Evolutionary conservation across 2,113 vertebrate genomes (phyloP).

Genomic region (Amazona guildingii): DNA sequence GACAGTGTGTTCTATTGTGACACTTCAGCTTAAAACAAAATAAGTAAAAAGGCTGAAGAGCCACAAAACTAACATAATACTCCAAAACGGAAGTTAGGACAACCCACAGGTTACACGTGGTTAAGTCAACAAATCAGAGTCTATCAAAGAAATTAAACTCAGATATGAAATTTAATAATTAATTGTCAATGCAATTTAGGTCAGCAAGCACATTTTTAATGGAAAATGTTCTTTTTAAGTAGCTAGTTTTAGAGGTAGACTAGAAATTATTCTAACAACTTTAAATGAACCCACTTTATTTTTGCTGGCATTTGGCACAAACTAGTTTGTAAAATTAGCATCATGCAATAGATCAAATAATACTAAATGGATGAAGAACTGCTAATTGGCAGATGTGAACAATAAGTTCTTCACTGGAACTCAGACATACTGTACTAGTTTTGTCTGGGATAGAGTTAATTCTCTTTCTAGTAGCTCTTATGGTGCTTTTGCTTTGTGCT

Average conservation of each 20-base stretch:
- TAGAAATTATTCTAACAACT: not conserved
- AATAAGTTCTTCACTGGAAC: not conserved
- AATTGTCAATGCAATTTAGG: not conserved
- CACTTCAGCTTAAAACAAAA: not conserved
- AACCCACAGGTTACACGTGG: not conserved
- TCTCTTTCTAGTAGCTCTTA: not conserved
- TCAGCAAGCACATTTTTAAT: not conserved
- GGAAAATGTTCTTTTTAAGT: not conserved
- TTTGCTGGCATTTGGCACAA: not conserved
- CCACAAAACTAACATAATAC: not conserved
- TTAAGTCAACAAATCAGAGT: not conserved
- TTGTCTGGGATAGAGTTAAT: not conserved
- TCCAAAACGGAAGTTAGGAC: not conserved
- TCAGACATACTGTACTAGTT: not conserved
- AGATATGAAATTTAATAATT: not conserved
- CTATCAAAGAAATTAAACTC: not conserved
- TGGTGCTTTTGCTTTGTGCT: not conserved
- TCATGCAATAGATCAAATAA: not conserved
- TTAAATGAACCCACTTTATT: not conserved
- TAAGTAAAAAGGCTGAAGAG: not conserved
- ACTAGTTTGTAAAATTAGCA: not conserved
- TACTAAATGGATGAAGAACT: not conserved
- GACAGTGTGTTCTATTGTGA: not conserved
- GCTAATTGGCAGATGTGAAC: not conserved
- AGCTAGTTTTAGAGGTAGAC: not conserved